phyloP scores from a whole-genome alignment of 1,140 invertebrate genomes.

The Battus philenor region DNA sequence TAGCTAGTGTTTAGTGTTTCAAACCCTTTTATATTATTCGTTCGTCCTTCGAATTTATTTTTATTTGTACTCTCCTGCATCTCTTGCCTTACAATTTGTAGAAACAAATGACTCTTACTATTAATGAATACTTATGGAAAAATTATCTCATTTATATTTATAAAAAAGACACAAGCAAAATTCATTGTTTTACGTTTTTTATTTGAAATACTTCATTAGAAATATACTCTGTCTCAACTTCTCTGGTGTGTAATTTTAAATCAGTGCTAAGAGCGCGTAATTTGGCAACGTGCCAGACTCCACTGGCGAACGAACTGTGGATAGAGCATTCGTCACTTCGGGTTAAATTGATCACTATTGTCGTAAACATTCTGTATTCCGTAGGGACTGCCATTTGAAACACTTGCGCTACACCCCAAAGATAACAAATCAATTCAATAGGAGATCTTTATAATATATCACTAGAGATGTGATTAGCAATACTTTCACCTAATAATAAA shows the following conservation, averaged over 20 bases:
- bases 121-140: neutral
- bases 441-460: neutral
- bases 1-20: no score
- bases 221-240: constrained; percentile 1
- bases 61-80: no score
- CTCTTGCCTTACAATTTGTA: no score
- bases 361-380: constrained; percentile 9
- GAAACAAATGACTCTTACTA: neutral
- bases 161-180: neutral
- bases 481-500: no score
- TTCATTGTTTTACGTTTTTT: neutral
- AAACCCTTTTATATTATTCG: no score
- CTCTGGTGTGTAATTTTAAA: constrained; percentile 15
- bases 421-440: neutral
- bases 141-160: neutral
- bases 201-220: neutral
- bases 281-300: constrained; percentile 8
- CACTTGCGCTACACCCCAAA: no score
- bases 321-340: constrained; percentile 13
- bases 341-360: constrained; percentile 12
- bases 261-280: constrained; percentile 12
- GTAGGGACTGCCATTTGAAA: constrained; percentile 1
- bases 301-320: constrained; percentile 9
- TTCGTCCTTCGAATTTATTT: no score
- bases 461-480: neutral